Conservation (phyloP, 2,888 invertebrate genomes). For the Hirtodrosophila cameraria region DNA sequence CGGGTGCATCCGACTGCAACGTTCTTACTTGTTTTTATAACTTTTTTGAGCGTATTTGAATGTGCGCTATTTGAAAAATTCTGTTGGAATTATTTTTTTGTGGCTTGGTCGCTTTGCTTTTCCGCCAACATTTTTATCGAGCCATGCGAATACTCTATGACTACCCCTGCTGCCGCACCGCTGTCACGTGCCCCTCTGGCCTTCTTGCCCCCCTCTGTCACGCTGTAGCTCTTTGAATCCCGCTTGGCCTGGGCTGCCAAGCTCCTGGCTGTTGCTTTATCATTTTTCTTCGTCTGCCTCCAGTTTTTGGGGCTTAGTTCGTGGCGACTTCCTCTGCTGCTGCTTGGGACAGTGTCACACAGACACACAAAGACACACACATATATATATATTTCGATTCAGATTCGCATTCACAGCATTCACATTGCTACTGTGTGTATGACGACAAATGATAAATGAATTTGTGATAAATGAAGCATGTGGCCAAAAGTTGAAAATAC, state of each 20-base stretch:
- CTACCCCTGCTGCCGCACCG: background rate
- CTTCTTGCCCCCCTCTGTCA: background rate
- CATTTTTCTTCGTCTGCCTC: slow-evolving; percentile 73
- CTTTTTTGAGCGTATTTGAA: background rate
- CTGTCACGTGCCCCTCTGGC: no score
- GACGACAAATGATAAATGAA: slow-evolving; percentile 80
- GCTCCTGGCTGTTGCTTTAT: slow-evolving; percentile 65
- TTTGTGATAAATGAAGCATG: slow-evolving; percentile 81
- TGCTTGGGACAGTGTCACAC: slow-evolving; percentile 15
- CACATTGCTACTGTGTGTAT: slow-evolving; percentile 40
- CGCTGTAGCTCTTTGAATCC: background rate
- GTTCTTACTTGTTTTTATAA: background rate
- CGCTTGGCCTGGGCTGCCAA: slow-evolving; percentile 3
- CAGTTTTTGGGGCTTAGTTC: slow-evolving; percentile 56
- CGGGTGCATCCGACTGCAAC: no score
- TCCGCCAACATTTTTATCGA: slow-evolving; percentile 65
- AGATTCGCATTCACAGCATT: slow-evolving; percentile 53
- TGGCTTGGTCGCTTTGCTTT: slow-evolving; percentile 43
- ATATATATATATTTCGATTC: slow-evolving; percentile 39
- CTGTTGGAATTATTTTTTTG: slow-evolving; percentile 33
- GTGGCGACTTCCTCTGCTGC: slow-evolving; percentile 54
- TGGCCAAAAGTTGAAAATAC: slow-evolving; percentile 79
- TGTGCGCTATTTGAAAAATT: slow-evolving; percentile 10
- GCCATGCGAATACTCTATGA: slow-evolving; percentile 44
- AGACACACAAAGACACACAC: slow-evolving; percentile 6